Conservation (phyloP, 2,797 vertebrate species). For the Pagetopsis macropterus region DNA sequence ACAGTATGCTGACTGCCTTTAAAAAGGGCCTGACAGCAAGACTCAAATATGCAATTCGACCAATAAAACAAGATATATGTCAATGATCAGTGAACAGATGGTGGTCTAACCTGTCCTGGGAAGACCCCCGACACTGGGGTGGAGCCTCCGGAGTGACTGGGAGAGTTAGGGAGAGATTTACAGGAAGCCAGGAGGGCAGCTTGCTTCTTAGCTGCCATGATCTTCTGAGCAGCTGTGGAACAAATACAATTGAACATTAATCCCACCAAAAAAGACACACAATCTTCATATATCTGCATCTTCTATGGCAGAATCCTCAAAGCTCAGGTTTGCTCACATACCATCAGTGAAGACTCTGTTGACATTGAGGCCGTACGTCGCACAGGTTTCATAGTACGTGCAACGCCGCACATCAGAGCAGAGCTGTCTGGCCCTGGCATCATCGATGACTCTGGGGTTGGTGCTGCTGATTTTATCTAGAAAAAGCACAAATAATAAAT, state of each 20-base stretch:
- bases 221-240: conserved; percentile 89
- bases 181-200: conserved; percentile 90
- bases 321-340: conserved; percentile 46
- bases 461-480: conserved; percentile 93
- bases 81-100: neutral
- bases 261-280: neutral
- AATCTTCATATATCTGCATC: neutral
- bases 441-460: conserved; percentile 90
- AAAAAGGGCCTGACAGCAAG: conserved; percentile 10
- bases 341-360: conserved; percentile 94
- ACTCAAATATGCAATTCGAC: neutral
- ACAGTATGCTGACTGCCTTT: conserved; percentile 5
- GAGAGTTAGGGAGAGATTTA: conserved; percentile 93
- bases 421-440: conserved; percentile 85
- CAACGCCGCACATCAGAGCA: conserved; percentile 88
- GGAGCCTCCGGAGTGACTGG: conserved; percentile 91
- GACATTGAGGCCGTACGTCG: conserved; percentile 94
- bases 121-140: conserved; percentile 86
- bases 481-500: conserved; percentile 13
- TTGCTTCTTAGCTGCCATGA: conserved; percentile 90
- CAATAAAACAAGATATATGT: neutral
- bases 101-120: conserved; percentile 81
- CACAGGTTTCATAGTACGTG: conserved; percentile 94
- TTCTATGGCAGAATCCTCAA: neutral
- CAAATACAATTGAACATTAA: neutral